Conservation (phyloP, 2,888 invertebrate species). For the Tinea trinotella region DNA sequence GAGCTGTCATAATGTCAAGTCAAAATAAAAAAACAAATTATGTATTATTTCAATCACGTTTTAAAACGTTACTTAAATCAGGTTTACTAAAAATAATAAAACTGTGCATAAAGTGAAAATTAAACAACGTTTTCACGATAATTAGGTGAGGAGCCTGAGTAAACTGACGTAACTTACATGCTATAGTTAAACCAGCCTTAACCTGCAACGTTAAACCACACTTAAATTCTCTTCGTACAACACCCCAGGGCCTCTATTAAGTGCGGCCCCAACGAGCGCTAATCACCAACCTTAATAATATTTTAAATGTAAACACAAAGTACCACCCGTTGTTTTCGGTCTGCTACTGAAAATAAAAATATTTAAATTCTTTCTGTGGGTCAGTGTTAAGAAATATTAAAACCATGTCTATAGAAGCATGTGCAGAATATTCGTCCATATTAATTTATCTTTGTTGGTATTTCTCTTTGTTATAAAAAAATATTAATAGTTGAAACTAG, state of each 20-base stretch:
- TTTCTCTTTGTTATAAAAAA: neutral
- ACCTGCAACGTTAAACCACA: neutral
- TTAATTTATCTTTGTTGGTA: neutral
- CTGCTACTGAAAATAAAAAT: neutral
- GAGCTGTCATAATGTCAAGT: no score
- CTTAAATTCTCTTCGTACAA: conserved; percentile 3
- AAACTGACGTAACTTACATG: neutral
- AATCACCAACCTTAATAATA: conserved; percentile 12
- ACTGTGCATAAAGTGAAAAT: neutral
- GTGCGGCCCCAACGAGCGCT: conserved; percentile 4
- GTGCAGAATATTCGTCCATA: neutral
- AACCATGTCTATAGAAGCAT: neutral
- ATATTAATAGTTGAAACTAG: neutral
- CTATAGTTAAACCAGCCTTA: neutral
- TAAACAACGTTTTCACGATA: neutral
- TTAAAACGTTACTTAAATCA: no score
- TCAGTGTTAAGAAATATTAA: neutral
- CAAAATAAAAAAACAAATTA: no score
- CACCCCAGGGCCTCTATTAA: conserved; percentile 11
- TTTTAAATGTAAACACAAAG: conserved; percentile 7
- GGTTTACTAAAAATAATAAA: no score
- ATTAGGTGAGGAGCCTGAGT: neutral
- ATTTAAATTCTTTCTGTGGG: neutral
- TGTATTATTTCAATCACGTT: neutral
- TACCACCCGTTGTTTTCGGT: conserved; percentile 2